Evolutionary conservation across 2,797 vertebrate species (phyloP).

Genomic region (Otolemur crassicaudatus): DNA sequence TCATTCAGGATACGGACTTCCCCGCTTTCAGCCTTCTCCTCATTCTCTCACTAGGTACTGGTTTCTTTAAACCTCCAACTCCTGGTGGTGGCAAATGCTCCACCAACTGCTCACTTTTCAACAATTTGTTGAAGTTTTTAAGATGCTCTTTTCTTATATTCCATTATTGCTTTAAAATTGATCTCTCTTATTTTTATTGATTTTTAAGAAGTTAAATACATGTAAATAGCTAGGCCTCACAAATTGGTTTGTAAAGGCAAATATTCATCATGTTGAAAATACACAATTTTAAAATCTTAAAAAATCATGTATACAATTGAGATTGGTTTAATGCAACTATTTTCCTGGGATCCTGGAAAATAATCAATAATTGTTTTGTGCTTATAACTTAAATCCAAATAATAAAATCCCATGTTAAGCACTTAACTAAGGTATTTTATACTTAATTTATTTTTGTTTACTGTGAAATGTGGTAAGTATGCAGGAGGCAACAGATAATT

Average conservation of each 20-base stretch:
- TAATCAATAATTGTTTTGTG: not conserved
- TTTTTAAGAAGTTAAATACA: not conserved
- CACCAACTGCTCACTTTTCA: not conserved
- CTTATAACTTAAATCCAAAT: not conserved
- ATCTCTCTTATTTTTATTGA: not conserved
- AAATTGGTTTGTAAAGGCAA: not conserved
- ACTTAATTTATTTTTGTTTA: not conserved
- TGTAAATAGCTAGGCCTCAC: not conserved
- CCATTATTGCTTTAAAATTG: not conserved
- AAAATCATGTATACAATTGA: not conserved
- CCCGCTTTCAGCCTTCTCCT: not conserved
- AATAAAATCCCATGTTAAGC: not conserved
- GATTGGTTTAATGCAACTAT: not conserved
- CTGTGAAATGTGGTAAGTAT: not conserved
- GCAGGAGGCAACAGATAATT: not conserved
- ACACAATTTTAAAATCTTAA: not conserved
- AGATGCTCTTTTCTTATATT: not conserved
- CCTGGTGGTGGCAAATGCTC: not conserved
- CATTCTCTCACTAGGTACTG: not conserved
- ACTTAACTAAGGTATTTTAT: not conserved
- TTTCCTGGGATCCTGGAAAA: not conserved
- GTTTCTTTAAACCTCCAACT: not conserved
- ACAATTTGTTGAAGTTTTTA: not conserved
- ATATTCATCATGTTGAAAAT: not conserved
- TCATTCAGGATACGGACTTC: too few relatives aligned